phyloP scores from a whole-genome alignment of 2,797 vertebrate species.

The Notoglanidium macrostoma region DNA sequence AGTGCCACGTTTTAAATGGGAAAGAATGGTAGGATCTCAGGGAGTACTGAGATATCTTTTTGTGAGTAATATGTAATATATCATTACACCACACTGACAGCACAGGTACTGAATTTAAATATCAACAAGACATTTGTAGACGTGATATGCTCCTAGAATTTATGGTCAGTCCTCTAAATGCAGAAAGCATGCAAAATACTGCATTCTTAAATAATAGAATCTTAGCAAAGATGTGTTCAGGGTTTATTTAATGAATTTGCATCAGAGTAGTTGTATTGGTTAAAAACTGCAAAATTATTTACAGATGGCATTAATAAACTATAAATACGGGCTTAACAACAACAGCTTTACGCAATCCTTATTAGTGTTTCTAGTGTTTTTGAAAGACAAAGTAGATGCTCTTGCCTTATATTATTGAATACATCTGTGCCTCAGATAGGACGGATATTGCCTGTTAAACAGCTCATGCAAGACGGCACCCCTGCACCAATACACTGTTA shows the following conservation, averaged over 20 bases:
- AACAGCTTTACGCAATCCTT: not conserved
- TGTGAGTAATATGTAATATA: not conserved
- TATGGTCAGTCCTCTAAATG: not conserved
- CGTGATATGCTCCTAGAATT: not conserved
- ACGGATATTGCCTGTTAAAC: slow-evolving; percentile 20
- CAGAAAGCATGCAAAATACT: not conserved
- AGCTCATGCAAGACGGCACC: slow-evolving; percentile 17
- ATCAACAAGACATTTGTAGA: not conserved
- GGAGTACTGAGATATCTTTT: not conserved
- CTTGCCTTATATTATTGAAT: not conserved
- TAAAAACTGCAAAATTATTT: not conserved
- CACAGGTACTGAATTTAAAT: not conserved
- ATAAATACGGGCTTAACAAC: not conserved
- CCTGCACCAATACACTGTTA: slow-evolving; percentile 13
- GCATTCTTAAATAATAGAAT: not conserved
- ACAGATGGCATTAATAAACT: not conserved
- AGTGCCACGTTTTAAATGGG: not conserved
- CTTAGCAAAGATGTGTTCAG: not conserved
- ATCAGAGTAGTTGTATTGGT: not conserved
- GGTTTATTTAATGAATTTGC: not conserved
- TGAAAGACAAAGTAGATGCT: not conserved
- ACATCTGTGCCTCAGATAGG: not conserved
- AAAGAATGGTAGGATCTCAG: not conserved
- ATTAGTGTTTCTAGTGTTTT: not conserved
- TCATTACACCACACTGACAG: not conserved